These are phyloP conservation scores for Scelioninae gen. 1 DNA, from an alignment of 2,888 invertebrate genomes.

Conservation along the genomic window DNA sequence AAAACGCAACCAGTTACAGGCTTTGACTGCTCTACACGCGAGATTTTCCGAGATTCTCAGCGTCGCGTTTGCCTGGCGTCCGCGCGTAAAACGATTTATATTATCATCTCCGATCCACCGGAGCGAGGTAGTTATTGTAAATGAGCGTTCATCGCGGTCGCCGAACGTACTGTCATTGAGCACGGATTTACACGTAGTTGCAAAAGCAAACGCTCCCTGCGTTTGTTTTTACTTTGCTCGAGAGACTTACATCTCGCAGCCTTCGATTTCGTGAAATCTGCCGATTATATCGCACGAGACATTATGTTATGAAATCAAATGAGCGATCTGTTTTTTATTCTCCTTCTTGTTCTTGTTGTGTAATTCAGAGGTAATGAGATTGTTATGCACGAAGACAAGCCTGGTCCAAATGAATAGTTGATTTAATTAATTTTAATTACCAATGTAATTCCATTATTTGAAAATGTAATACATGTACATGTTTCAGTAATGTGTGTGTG, in stretches of 20 bases:
- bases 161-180: conserved; percentile 55
- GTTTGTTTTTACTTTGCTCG: not conserved
- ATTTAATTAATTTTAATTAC: not conserved
- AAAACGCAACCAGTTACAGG: conserved; percentile 68
- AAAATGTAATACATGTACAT: not conserved
- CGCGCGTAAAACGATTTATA: conserved; percentile 66
- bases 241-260: not conserved
- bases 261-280: conserved; percentile 34
- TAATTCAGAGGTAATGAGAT: conserved; percentile 17
- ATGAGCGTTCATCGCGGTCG: conserved; percentile 60
- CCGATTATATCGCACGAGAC: conserved; percentile 30
- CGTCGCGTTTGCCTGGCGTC: conserved; percentile 44
- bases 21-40: conserved; percentile 66
- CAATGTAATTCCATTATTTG: not conserved
- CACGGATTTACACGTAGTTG: conserved; percentile 44
- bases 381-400: conserved; percentile 3
- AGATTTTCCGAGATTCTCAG: conserved; percentile 68
- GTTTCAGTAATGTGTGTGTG: too few relatives aligned
- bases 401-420: not conserved
- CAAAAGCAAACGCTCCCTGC: conserved; percentile 16
- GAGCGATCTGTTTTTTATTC: too few relatives aligned
- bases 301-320: conserved; percentile 24
- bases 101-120: conserved; percentile 64
- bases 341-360: not conserved
- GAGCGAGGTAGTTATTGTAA: conserved; percentile 65